phyloP scores from a whole-genome alignment of 2,113 vertebrate species.

The Malurus alboscapulatus region DNA sequence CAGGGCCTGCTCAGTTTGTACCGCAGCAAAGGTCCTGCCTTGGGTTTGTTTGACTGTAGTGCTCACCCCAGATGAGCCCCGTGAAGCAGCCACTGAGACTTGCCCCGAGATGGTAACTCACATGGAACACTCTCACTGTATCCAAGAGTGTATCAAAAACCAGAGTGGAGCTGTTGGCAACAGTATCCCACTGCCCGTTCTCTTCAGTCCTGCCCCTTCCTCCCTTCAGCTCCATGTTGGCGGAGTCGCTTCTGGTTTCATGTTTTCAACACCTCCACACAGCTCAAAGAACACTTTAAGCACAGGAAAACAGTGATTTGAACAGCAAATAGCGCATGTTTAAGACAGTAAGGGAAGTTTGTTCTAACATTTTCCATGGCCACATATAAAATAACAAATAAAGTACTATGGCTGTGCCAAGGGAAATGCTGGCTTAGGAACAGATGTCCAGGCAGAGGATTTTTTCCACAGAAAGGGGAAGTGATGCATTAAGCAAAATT shows the following conservation, averaged over 20 bases:
- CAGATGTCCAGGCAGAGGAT: not conserved
- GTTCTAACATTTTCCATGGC: not conserved
- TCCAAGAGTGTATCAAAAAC: fast-evolving
- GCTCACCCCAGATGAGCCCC: fast-evolving
- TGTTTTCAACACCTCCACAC: not conserved
- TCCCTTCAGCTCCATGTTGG: not conserved
- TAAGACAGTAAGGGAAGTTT: not conserved
- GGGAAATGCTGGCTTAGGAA: not conserved
- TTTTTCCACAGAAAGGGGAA: slow-evolving; percentile 53
- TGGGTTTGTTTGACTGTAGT: not conserved
- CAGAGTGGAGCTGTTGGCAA: too few relatives aligned
- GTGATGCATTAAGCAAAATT: not conserved
- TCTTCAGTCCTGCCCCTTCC: not conserved
- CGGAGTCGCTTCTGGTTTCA: not conserved
- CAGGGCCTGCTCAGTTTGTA: fast-evolving
- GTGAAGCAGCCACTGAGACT: fast-evolving
- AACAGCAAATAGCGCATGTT: not conserved
- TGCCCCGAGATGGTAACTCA: not conserved
- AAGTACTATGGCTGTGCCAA: not conserved
- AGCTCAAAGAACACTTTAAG: not conserved
- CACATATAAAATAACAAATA: not conserved
- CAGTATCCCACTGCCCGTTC: not conserved
- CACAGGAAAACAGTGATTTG: not conserved
- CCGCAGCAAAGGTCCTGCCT: fast-evolving
- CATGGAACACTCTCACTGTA: not conserved